phyloP scores from a whole-genome alignment of 1,140 invertebrate species.

The Probaryconus sp. region DNA sequence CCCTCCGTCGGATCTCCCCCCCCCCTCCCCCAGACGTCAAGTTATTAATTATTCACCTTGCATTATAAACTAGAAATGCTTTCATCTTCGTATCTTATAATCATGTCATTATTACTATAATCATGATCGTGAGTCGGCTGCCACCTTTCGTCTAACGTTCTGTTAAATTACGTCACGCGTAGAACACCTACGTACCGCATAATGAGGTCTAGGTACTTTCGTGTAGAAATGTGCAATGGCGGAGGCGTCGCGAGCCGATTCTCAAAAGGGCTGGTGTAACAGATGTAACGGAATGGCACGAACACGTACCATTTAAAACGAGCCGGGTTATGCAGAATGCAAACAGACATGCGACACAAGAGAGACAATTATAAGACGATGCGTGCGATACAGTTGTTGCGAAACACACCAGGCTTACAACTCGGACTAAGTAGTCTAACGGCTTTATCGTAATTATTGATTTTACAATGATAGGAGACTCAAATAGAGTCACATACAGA shows the following conservation, averaged over 20 bases:
- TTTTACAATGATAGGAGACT: conserved; percentile 49
- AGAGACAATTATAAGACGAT: conserved; percentile 53
- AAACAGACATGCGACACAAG: conserved; percentile 44
- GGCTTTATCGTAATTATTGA: conserved; percentile 67
- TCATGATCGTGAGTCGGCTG: no score
- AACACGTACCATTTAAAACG: conserved; percentile 21
- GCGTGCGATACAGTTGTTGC: conserved; percentile 61
- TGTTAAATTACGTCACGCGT: no score
- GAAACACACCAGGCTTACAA: conserved; percentile 62
- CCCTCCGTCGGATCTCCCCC: no score
- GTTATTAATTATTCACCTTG: no score
- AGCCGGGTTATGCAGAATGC: conserved; percentile 45
- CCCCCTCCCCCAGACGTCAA: no score
- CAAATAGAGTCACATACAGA: neutral
- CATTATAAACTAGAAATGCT: no score
- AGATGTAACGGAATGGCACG: conserved; percentile 46
- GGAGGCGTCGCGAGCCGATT: conserved; percentile 30
- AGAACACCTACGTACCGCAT: conserved; percentile 40
- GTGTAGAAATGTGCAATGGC: conserved; percentile 31
- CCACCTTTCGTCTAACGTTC: no score
- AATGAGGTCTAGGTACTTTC: conserved; percentile 34
- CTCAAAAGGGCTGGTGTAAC: conserved; percentile 12
- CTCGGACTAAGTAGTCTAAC: conserved; percentile 61
- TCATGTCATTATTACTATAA: no score
- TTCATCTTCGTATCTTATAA: no score